Evolutionary conservation across 2,113 vertebrate genomes (phyloP).

Genomic region (Grammatotria lemairii): DNA sequence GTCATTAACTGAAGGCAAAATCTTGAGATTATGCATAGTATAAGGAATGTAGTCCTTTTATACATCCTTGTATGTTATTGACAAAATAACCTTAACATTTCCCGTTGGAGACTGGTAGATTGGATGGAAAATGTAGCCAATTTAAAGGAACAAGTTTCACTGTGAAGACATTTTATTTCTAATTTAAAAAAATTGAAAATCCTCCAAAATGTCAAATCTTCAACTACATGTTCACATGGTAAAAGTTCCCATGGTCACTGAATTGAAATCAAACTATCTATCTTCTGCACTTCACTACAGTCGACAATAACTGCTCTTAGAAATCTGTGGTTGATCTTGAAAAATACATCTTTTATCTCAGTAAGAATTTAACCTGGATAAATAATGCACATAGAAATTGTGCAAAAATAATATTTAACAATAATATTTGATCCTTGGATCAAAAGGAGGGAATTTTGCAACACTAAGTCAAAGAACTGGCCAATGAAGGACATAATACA

Average conservation of each 20-base stretch:
- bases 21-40: background rate
- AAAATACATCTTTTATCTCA: background rate
- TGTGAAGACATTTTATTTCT: background rate
- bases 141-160: background rate
- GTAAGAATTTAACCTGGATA: background rate
- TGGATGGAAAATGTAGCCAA: background rate
- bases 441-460: fast-evolving
- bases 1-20: background rate
- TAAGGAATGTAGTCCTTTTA: background rate
- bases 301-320: background rate
- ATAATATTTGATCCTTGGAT: background rate
- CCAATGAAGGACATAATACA: background rate
- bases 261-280: background rate
- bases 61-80: background rate
- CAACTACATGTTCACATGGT: background rate
- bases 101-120: background rate
- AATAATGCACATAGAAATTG: background rate
- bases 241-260: background rate
- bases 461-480: background rate
- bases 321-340: background rate
- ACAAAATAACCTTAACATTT: background rate
- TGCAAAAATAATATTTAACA: background rate
- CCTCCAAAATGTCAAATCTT: background rate
- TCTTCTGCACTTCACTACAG: background rate
- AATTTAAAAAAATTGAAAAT: background rate